phyloP scores from a whole-genome alignment of 2,888 invertebrate species.

The Drosophila demipolita region DNA sequence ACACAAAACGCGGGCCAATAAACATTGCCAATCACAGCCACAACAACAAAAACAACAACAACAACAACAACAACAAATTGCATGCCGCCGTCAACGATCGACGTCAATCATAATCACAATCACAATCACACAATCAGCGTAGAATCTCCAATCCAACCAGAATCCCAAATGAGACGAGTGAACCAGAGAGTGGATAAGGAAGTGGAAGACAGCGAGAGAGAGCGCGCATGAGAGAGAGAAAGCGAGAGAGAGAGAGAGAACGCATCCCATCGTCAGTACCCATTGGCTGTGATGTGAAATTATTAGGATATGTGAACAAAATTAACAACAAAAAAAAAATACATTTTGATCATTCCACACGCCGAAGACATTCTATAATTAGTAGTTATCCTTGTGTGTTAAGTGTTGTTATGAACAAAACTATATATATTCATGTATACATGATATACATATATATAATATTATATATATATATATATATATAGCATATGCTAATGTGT shows the following conservation, averaged over 20 bases:
- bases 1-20: slow-evolving; percentile 39
- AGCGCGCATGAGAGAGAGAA: not conserved
- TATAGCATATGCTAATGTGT: slow-evolving; percentile 47
- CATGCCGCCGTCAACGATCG: slow-evolving; percentile 21
- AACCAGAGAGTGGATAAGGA: not conserved
- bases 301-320: slow-evolving; percentile 62
- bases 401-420: slow-evolving; percentile 45
- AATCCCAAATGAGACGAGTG: slow-evolving; percentile 13
- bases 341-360: slow-evolving; percentile 40
- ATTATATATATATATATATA: slow-evolving; percentile 10
- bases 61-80: slow-evolving; percentile 19
- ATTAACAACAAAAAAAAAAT: slow-evolving; percentile 2
- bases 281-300: slow-evolving; percentile 84
- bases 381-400: slow-evolving; percentile 52
- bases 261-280: slow-evolving; percentile 82
- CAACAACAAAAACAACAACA: slow-evolving; percentile 17
- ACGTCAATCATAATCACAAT: slow-evolving; percentile 25
- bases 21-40: slow-evolving; percentile 30
- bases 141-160: slow-evolving; percentile 17
- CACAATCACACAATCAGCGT: slow-evolving; percentile 17
- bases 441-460: slow-evolving; percentile 17
- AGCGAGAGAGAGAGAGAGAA: slow-evolving; percentile 33
- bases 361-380: slow-evolving; percentile 37
- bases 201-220: slow-evolving; percentile 1
- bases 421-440: slow-evolving; percentile 29